Percentiles rank a stretch among this genome's conserved stretches.
Conservation (phyloP, 2,888 invertebrate genomes). For the Aphidoletes aphidimyza region DNA sequence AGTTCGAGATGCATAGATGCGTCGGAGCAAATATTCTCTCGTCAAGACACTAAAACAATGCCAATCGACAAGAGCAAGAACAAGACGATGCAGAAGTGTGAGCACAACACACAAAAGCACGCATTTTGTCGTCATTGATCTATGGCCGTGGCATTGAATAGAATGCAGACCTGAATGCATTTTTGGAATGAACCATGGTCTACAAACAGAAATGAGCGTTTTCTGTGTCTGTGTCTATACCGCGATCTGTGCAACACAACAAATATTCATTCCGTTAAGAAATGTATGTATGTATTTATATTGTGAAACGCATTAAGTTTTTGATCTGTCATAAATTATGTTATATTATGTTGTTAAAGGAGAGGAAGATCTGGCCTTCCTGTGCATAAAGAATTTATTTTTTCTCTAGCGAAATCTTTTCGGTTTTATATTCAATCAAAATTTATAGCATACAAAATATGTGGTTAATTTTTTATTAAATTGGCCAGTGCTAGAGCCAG, state of each 20-base stretch:
- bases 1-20: background rate
- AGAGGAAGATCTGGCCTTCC: background rate
- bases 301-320: conserved; percentile 41
- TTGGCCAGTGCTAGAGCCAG: no score
- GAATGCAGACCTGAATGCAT: background rate
- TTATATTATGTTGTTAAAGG: conserved; percentile 52
- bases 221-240: background rate
- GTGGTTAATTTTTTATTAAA: background rate
- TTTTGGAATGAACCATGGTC: background rate
- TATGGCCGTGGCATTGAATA: conserved; percentile 37
- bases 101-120: conserved; percentile 19
- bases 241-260: background rate
- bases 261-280: background rate
- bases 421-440: background rate
- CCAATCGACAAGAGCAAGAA: background rate
- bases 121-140: conserved; percentile 50
- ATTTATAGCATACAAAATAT: conserved; percentile 43
- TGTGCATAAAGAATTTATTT: background rate
- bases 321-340: conserved; percentile 52
- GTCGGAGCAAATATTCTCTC: background rate
- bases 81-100: background rate
- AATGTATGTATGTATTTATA: conserved; percentile 5
- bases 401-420: conserved; percentile 5
- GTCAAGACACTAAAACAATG: background rate
- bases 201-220: conserved; percentile 17